phyloP scores from a whole-genome alignment of 2,797 vertebrate genomes.

The Brotula barbata region DNA sequence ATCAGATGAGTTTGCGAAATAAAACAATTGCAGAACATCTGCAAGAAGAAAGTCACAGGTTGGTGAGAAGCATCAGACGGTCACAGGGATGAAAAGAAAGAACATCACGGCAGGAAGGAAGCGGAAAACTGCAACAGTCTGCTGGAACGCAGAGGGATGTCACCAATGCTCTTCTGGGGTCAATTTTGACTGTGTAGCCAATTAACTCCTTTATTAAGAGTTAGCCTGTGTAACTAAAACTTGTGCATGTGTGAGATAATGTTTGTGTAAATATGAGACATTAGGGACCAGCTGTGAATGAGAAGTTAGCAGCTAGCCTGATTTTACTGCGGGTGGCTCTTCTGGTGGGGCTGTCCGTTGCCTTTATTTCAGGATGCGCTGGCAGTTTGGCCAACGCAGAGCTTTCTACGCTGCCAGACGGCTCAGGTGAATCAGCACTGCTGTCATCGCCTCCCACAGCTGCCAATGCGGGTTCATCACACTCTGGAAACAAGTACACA shows the following conservation, averaged over 20 bases:
- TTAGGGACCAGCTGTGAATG: constrained; percentile 83
- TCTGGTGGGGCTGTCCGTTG: constrained; percentile 85
- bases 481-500: constrained; percentile 37
- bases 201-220: constrained; percentile 64
- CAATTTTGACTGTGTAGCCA: constrained; percentile 28
- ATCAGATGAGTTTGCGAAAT: constrained; percentile 49
- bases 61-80: constrained; percentile 24
- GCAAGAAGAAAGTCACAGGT: constrained; percentile 62
- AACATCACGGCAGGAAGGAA: constrained; percentile 8
- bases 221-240: constrained; percentile 42
- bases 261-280: not conserved
- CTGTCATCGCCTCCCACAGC: constrained; percentile 23
- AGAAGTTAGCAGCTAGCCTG: constrained; percentile 94
- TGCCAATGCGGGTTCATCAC: constrained; percentile 6
- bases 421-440: constrained; percentile 27
- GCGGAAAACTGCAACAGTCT: constrained; percentile 38
- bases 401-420: constrained; percentile 17
- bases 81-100: not conserved
- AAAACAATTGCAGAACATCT: constrained; percentile 69
- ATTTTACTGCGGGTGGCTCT: constrained; percentile 87
- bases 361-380: constrained; percentile 27
- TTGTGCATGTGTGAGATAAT: not conserved
- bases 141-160: constrained; percentile 13
- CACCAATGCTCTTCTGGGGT: constrained; percentile 21
- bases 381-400: constrained; percentile 22